Conservation (phyloP, 2,797 vertebrate genomes). For the Acrocephalus scirpaceus region DNA sequence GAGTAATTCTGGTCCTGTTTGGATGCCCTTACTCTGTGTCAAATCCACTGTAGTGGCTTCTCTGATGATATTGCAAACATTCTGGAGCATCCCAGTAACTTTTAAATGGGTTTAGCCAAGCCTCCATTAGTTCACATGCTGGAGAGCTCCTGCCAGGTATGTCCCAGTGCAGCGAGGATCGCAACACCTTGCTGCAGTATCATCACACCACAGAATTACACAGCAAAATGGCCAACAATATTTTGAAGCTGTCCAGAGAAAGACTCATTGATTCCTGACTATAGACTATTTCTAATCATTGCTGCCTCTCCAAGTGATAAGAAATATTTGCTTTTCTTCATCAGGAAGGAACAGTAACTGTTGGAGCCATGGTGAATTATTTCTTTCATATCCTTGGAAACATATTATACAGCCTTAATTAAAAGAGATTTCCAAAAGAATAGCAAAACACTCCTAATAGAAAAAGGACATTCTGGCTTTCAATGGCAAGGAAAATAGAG, state of each 20-base stretch:
- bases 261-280: not conserved
- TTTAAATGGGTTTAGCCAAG: not conserved
- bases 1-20: not conserved
- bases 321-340: slow-evolving; percentile 27
- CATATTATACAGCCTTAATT: slow-evolving; percentile 53
- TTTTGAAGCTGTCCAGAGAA: not conserved
- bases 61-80: not conserved
- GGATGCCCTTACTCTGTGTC: not conserved
- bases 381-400: slow-evolving; percentile 60
- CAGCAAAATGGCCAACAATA: not conserved
- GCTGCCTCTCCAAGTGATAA: not conserved
- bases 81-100: not conserved
- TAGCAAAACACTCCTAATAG: slow-evolving; percentile 20
- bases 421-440: slow-evolving; percentile 51
- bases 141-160: not conserved
- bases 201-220: not conserved
- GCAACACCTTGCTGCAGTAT: not conserved
- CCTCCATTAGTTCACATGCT: not conserved
- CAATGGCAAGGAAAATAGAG: slow-evolving; percentile 9
- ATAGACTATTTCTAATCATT: not conserved
- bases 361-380: slow-evolving; percentile 12
- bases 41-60: not conserved
- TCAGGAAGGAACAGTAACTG: slow-evolving; percentile 17
- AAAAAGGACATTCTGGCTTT: slow-evolving; percentile 19
- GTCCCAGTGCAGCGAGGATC: not conserved